Percentiles rank a stretch among this genome's conserved stretches.
phyloP scores from a whole-genome alignment of 2,888 invertebrate genomes.

The Xestia rhomboidea region DNA sequence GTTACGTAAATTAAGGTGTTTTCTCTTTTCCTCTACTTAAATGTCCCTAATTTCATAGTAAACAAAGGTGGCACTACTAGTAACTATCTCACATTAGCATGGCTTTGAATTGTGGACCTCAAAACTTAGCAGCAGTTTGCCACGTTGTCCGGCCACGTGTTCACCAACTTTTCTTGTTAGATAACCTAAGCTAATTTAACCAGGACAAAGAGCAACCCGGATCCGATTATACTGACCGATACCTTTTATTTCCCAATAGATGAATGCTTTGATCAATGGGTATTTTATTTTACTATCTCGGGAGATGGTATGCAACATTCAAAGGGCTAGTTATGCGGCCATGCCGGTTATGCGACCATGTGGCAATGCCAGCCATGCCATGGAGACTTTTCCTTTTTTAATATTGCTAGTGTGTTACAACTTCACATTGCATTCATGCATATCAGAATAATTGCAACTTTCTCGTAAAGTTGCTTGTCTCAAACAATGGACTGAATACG shows the following conservation, averaged over 20 bases:
- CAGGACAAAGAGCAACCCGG: neutral
- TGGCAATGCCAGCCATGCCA: neutral
- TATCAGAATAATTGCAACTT: neutral
- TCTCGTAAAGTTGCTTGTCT: neutral
- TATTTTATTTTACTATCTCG: neutral
- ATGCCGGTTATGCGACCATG: neutral
- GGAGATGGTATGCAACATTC: neutral
- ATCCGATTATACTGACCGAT: neutral
- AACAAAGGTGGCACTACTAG: neutral
- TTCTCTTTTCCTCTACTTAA: neutral
- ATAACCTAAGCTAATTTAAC: neutral
- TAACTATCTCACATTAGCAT: neutral
- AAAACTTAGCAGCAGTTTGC: neutral
- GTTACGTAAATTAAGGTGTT: neutral
- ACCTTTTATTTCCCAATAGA: neutral
- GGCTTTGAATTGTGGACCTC: neutral
- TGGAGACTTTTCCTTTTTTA: neutral
- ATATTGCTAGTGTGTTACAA: neutral
- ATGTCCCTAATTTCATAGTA: neutral
- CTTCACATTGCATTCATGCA: neutral
- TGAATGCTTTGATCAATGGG: neutral
- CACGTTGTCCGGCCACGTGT: neutral
- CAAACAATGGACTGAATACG: neutral
- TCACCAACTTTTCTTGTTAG: neutral
- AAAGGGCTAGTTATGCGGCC: too few relatives aligned